Percentiles rank a stretch among this genome's conserved stretches.
phyloP scores from a whole-genome alignment of 2,113 vertebrate species.

The Globicephala melas region DNA sequence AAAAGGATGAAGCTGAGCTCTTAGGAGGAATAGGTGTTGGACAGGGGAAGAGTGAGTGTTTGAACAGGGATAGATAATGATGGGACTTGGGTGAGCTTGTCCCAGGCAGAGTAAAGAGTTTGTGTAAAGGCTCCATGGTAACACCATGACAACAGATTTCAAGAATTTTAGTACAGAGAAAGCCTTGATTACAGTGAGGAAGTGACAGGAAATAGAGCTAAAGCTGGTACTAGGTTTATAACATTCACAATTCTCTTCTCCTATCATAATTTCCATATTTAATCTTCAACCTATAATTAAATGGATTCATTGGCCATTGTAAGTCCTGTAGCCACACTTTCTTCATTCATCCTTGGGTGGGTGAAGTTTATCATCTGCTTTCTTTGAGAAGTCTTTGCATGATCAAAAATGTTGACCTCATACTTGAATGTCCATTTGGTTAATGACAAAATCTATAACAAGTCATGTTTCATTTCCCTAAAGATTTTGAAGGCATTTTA shows the following conservation, averaged over 20 bases:
- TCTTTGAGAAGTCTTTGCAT: neutral
- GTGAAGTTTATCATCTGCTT: neutral
- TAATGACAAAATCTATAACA: neutral
- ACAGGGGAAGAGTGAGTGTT: neutral
- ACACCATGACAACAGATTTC: neutral
- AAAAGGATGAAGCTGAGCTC: neutral
- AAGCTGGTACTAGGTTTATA: rapidly evolving
- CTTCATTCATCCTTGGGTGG: neutral
- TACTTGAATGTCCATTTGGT: neutral
- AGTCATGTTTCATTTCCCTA: neutral
- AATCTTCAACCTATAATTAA: neutral
- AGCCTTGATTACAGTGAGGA: neutral
- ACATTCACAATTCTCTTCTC: neutral
- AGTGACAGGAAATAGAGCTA: neutral
- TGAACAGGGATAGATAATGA: neutral
- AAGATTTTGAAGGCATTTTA: neutral
- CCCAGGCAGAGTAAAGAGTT: neutral
- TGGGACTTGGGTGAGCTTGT: neutral
- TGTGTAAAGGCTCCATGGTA: neutral
- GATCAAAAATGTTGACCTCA: neutral
- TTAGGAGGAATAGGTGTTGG: neutral
- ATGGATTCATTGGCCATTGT: neutral
- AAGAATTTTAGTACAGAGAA: neutral
- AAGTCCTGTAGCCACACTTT: neutral
- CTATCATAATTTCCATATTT: neutral